Evolutionary conservation across 2,888 invertebrate genomes (phyloP).

Genomic region (Harpalus rufipes): DNA sequence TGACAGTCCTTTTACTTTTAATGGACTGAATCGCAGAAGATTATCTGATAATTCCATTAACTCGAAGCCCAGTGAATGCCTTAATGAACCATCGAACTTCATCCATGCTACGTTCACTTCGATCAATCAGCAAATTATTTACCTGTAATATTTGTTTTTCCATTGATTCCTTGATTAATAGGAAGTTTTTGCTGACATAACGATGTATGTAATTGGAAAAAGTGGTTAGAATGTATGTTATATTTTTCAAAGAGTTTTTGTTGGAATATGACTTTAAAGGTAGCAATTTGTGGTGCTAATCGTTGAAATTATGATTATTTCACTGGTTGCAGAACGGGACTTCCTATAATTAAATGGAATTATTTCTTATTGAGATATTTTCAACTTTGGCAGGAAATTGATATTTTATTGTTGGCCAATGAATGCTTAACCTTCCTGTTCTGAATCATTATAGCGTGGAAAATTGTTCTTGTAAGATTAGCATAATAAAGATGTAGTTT

Average conservation of each 20-base stretch:
- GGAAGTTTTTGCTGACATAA: not conserved
- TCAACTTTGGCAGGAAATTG: constrained; percentile 10
- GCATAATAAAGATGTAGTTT: not conserved
- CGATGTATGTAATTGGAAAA: constrained; percentile 18
- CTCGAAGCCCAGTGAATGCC: constrained; percentile 10
- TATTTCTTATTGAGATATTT: constrained; percentile 17
- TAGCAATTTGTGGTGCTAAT: constrained; percentile 28
- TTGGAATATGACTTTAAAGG: not conserved
- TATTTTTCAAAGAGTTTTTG: not conserved
- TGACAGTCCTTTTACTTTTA: constrained; percentile 21
- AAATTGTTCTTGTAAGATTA: constrained; percentile 3
- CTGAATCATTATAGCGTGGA: constrained; percentile 9
- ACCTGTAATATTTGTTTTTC: constrained; percentile 14
- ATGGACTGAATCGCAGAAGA: constrained; percentile 7
- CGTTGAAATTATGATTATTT: constrained; percentile 15
- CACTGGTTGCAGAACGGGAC: constrained; percentile 5
- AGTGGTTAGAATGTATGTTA: constrained; percentile 13
- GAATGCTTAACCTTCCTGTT: constrained; percentile 1
- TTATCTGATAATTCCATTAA: constrained; percentile 32
- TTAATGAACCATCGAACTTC: not conserved
- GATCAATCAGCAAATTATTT: constrained; percentile 7
- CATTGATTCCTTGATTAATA: constrained; percentile 19
- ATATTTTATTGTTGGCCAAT: constrained; percentile 28
- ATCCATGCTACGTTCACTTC: not conserved
- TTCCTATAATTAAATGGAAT: constrained; percentile 40